Percentiles rank a stretch among this genome's conserved stretches.
phyloP scores from a whole-genome alignment of 2,113 vertebrate genomes.

The Danionella cerebrum region DNA sequence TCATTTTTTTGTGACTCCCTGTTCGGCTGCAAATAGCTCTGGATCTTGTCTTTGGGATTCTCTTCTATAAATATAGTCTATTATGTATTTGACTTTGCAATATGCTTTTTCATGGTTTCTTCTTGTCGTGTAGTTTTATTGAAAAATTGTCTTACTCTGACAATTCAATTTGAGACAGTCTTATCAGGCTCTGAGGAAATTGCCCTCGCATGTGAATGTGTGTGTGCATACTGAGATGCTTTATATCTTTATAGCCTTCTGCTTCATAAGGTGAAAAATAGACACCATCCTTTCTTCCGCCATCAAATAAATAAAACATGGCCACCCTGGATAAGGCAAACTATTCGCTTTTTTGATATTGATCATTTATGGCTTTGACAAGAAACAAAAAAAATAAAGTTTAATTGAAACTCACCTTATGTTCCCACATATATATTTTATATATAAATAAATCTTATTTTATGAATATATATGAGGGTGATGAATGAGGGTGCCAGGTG shows the following conservation, averaged over 20 bases:
- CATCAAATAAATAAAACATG: neutral
- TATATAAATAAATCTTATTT: no score
- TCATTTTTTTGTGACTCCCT: neutral
- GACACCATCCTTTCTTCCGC: neutral
- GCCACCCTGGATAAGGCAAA: neutral
- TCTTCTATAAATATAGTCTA: neutral
- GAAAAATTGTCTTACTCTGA: conserved; percentile 18
- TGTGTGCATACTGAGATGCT: neutral
- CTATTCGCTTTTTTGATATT: neutral
- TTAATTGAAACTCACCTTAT: no score
- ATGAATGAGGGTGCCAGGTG: no score
- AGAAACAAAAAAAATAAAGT: no score
- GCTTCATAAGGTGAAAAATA: neutral
- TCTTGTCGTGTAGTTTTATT: conserved; percentile 14
- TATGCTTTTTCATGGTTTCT: conserved; percentile 5
- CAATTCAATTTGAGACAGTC: conserved; percentile 27
- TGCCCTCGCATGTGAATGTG: no score
- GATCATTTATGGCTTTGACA: neutral
- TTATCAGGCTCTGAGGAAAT: conserved; percentile 9
- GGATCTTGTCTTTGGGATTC: neutral
- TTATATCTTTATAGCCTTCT: conserved; percentile 24
- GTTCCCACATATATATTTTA: no score
- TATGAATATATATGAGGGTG: no score
- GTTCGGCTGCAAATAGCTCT: neutral
- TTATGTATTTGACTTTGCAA: neutral